Percentiles rank a stretch among this genome's conserved stretches.
These are phyloP conservation scores for Cardinalis cardinalis DNA, from an alignment of 2,113 vertebrate genomes.

Conservation along the genomic window DNA sequence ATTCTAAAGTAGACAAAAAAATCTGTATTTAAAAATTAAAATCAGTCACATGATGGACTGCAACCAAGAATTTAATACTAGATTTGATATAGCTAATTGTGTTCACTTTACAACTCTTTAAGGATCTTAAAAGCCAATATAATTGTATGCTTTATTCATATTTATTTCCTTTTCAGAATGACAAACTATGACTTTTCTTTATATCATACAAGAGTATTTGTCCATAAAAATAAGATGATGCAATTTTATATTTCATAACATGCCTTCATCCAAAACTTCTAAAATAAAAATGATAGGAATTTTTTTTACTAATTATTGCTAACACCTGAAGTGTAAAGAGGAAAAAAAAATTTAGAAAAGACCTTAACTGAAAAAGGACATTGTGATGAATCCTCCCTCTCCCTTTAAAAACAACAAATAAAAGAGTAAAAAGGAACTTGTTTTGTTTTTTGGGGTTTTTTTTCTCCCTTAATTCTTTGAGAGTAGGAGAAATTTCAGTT, in stretches of 20 bases:
- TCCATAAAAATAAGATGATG: not conserved
- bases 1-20: not conserved
- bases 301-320: not conserved
- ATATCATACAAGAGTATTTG: not conserved
- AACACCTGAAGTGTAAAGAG: not conserved
- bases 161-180: not conserved
- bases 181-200: not conserved
- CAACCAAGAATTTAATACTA: not conserved
- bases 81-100: not conserved
- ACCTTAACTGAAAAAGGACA: not conserved
- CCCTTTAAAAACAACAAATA: not conserved
- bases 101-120: not conserved
- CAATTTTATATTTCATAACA: not conserved
- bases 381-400: fast-evolving
- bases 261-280: not conserved
- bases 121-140: not conserved
- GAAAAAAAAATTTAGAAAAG: not conserved
- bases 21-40: not conserved
- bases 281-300: not conserved
- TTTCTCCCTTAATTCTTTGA: not conserved
- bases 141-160: not conserved
- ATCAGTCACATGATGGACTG: not conserved
- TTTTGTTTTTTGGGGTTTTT: fast-evolving
- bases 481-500: not conserved
- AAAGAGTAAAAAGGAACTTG: not conserved